phyloP scores from a whole-genome alignment of 2,113 vertebrate genomes.

The Larimichthys polyactis region DNA sequence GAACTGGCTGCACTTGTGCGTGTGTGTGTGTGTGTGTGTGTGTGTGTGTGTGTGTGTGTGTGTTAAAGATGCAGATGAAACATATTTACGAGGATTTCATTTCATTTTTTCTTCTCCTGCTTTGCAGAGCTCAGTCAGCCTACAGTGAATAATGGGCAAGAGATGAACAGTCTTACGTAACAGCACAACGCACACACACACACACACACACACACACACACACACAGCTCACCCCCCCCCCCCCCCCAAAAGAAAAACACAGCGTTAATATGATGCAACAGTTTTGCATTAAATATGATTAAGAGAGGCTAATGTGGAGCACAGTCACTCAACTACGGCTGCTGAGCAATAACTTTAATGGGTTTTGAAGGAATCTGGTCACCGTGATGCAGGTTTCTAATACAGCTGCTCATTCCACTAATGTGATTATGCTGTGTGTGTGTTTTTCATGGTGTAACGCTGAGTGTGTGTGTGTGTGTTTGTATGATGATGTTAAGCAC shows the following conservation, averaged over 20 bases:
- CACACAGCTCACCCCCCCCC: constrained; percentile 7
- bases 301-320: constrained; percentile 62
- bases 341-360: constrained; percentile 39
- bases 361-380: constrained; percentile 58
- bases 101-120: constrained; percentile 58
- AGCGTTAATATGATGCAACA: constrained; percentile 62
- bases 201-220: constrained; percentile 23
- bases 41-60: constrained; percentile 13
- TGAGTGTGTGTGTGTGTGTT: not conserved
- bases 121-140: constrained; percentile 70
- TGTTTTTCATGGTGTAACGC: not conserved
- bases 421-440: constrained; percentile 9
- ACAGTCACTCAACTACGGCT: constrained; percentile 30
- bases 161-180: constrained; percentile 70
- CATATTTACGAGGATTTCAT: constrained; percentile 67
- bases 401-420: constrained; percentile 8
- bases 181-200: not conserved
- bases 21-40: constrained; percentile 9
- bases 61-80: constrained; percentile 48
- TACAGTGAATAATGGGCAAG: constrained; percentile 71
- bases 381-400: constrained; percentile 38
- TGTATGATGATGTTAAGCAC: not conserved
- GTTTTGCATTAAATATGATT: constrained; percentile 65
- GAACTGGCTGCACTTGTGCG: constrained; percentile 18
- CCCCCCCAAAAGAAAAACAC: constrained; percentile 25